Evolutionary conservation across 2,888 invertebrate species (phyloP).

Genomic region (Lacanobia oleracea): DNA sequence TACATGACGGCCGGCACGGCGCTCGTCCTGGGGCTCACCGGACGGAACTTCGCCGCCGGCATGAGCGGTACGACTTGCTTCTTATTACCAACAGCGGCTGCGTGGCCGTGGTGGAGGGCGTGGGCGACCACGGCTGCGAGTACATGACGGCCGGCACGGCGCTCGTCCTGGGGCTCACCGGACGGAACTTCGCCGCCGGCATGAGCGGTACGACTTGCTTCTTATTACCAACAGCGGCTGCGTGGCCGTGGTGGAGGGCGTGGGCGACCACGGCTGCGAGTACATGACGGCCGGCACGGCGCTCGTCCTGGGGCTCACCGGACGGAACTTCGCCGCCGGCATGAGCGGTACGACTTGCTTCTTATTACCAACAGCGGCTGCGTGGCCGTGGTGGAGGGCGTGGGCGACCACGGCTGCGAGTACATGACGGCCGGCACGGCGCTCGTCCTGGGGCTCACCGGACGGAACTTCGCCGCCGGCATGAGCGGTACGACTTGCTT

Average conservation of each 20-base stretch:
- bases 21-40: slow-evolving; percentile 98
- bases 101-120: slow-evolving; percentile 98
- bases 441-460: slow-evolving; percentile 98
- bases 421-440: slow-evolving; percentile 99
- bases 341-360: slow-evolving; percentile 94
- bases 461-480: slow-evolving; percentile 99
- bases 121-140: slow-evolving; percentile 99
- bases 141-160: slow-evolving; percentile 99
- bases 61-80: slow-evolving; percentile 94
- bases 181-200: slow-evolving; percentile 99
- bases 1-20: slow-evolving; percentile 99
- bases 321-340: slow-evolving; percentile 99
- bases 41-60: slow-evolving; percentile 99
- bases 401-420: slow-evolving; percentile 99
- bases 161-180: slow-evolving; percentile 98
- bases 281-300: slow-evolving; percentile 99
- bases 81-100: slow-evolving; percentile 95
- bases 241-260: slow-evolving; percentile 98
- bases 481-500: slow-evolving; percentile 94
- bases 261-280: slow-evolving; percentile 99
- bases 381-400: slow-evolving; percentile 98
- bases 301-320: slow-evolving; percentile 98
- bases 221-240: slow-evolving; percentile 95
- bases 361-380: slow-evolving; percentile 95
- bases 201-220: slow-evolving; percentile 94